phyloP scores from a whole-genome alignment of 2,797 vertebrate genomes.

The Limnodromus scolopaceus region DNA sequence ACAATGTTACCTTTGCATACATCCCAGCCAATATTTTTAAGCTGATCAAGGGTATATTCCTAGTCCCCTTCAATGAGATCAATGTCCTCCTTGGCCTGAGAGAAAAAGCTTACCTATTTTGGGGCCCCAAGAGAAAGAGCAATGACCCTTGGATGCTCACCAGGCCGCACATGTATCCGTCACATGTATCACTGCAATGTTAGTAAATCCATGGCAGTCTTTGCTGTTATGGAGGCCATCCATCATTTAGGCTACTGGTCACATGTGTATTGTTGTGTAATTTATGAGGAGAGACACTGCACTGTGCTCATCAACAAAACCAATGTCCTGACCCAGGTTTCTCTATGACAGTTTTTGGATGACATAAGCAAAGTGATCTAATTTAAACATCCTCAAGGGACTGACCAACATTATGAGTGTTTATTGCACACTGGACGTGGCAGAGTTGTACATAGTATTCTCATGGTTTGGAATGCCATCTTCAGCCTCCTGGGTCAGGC shows the following conservation, averaged over 20 bases:
- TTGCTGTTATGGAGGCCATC: background rate
- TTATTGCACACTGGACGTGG: background rate
- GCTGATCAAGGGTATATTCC: background rate
- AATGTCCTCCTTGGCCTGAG: background rate
- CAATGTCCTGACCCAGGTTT: fast-evolving
- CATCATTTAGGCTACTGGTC: background rate
- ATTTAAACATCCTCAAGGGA: background rate
- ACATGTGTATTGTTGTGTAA: fast-evolving
- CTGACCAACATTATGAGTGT: background rate
- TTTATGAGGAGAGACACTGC: background rate
- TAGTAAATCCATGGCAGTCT: background rate
- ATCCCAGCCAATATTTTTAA: background rate
- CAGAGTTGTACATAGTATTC: background rate
- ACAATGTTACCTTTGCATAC: background rate
- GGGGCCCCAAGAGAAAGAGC: background rate
- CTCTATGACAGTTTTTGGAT: background rate
- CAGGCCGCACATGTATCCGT: background rate
- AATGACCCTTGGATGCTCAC: background rate
- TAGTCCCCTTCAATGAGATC: background rate
- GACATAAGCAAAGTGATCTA: background rate
- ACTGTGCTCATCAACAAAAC: background rate
- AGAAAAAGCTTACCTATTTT: background rate
- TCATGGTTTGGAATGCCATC: background rate
- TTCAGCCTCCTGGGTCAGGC: background rate
- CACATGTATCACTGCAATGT: background rate